These are phyloP conservation scores for Ursus arctos DNA, from an alignment of 2,113 vertebrate species.

Conservation along the genomic window DNA sequence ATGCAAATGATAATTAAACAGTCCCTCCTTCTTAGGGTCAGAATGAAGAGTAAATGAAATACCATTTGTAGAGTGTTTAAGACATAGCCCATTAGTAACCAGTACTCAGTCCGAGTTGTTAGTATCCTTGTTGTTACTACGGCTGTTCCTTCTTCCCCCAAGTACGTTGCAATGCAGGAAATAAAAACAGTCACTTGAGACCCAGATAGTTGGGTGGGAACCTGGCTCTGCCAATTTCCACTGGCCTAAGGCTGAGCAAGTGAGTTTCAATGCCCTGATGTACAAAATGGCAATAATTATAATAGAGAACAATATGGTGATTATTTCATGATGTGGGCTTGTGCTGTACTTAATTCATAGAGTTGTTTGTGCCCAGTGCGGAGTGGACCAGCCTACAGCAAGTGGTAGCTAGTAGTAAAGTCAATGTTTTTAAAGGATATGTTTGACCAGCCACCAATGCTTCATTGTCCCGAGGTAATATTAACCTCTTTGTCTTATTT, in stretches of 20 bases:
- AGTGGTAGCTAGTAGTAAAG: background rate
- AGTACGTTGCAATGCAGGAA: accelerated
- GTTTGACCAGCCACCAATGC: background rate
- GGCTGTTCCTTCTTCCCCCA: background rate
- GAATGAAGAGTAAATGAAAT: background rate
- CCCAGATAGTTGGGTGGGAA: background rate
- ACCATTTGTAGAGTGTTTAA: accelerated
- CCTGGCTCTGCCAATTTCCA: background rate
- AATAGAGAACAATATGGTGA: background rate
- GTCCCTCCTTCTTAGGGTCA: background rate
- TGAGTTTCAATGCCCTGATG: background rate
- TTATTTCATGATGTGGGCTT: accelerated
- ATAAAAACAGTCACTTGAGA: background rate
- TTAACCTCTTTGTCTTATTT: background rate
- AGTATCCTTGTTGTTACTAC: accelerated
- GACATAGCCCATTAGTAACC: accelerated
- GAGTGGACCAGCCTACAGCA: background rate
- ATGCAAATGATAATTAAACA: background rate
- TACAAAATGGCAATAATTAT: background rate
- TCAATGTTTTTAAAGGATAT: background rate
- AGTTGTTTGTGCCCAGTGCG: background rate
- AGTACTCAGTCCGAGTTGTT: accelerated
- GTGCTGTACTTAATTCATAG: background rate
- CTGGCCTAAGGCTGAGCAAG: background rate
- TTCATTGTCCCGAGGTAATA: background rate